Base-by-base conservation (phyloP, 92 coral and sea anemone species). In the Actinostola sp. region DNA sequence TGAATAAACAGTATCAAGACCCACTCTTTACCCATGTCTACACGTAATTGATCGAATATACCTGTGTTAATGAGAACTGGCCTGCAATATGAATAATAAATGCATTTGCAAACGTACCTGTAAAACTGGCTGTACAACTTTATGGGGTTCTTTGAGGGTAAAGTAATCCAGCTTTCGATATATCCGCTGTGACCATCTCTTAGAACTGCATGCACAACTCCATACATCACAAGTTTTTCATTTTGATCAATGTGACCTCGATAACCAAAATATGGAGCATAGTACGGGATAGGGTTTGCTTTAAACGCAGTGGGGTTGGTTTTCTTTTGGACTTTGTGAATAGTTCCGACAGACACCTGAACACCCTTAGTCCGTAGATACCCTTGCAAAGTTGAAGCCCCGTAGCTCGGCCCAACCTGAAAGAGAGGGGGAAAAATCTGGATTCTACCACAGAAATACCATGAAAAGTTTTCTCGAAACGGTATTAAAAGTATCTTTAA, bases 1-100 rank as follows among this genome's bases (percentile, higher is more conserved):
- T 77, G 83, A 50, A 67, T 56, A 68, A 77, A 77, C 11, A 67
- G 76, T 26, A 77, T 42, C 3, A 77, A 43, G 46, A 77, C 76
- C 83, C 83, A 77, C 31, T 77, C 82, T 57, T 62, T 77, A 11
- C 82, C 83, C 75, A 66, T 66, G 32, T 77, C 83, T 29, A 77
- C 83, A 21, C 70, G 67, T 34, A 77, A 46, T 56, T 77, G 83
- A 50, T 77, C 83, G 24, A 73, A 73, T 19, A 77, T 48, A 20
- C 83, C 83, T 12, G 83, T 66, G 17, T 76, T 51, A 28, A 76
- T 54, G 59, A 73, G 79, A 8, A 73, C 61, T 15, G 79, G 79
- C 43, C 79, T 73, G 60, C 27, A n/a, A n/a, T n/a, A n/a, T n/a
- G n/a, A n/a, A n/a, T n/a, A n/a, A n/a, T n/a, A n/a, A n/a, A n/a